Base-by-base conservation (phyloP, 2,113 vertebrate genomes). In the zebrafish (Danio rerio) region DNA sequence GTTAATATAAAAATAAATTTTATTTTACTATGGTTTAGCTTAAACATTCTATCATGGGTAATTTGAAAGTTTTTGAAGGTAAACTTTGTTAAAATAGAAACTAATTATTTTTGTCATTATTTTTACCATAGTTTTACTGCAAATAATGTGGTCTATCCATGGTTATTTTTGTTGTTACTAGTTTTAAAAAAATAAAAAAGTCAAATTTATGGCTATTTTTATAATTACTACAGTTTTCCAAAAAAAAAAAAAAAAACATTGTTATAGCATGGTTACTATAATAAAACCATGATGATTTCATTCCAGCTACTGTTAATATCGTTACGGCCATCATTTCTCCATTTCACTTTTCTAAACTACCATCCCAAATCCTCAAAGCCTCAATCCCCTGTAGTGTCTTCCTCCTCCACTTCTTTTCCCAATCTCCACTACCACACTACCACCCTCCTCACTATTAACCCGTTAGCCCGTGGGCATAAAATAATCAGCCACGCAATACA, bases 321-420 rank as follows among this genome's bases (percentile, higher is more conserved):
- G 9, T 68, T 18, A 18, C 9, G 5, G 9, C 9, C 10, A 5
- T 9, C 9, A 49, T 20, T 69, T 49, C 43, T 69, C 66, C 47
- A 6, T 31, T 31, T 31, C 31, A 31, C 31, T 31, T 31, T 31
- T 31, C 31, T 31, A 31, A 31, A 31, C 31, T 31, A 31, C 31
- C 58, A 65, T 88, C 86, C 85, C 88, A 91, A 90, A 90, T 88
- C 89, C 91, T 90, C 87, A 47, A 47, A 9, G 45, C 55, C n/a
- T 2, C n/a, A 0, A 43, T 20, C 58, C 4, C 61, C 31, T 76
- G 31, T 40, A 9, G 11, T 49, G 42, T 15, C 50, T 63, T 62
- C 16, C 31, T 50, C 42, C 31, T 79, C 9, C 13, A 42, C 53
- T n/a, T 55, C 5, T 43, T 61, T 74, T 2, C 56, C 53, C 12